A percentile compares a stretch with the other conserved stretches of the same genome.
phyloP scores from a whole-genome alignment of 2,888 invertebrate genomes.

The Lutraria lutraria region DNA sequence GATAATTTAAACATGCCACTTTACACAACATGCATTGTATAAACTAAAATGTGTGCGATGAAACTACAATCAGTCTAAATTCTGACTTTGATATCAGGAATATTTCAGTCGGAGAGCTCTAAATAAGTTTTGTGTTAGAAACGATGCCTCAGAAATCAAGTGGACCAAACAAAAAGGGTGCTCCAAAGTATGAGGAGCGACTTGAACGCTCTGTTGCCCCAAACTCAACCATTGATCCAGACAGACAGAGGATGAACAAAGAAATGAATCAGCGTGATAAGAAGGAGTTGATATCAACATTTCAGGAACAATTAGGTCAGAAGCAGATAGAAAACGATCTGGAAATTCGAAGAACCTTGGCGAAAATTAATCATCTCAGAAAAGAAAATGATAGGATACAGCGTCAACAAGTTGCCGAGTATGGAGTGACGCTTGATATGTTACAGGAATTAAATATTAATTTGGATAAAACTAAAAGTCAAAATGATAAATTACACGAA shows the following conservation, averaged over 20 bases:
- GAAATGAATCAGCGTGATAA: slow-evolving; percentile 43
- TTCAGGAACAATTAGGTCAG: slow-evolving; percentile 46
- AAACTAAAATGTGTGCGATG: no score
- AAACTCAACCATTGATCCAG: slow-evolving; percentile 46
- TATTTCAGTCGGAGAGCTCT: no score
- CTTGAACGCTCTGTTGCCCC: slow-evolving; percentile 45
- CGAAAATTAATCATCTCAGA: slow-evolving; percentile 44
- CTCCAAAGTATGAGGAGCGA: slow-evolving; percentile 20
- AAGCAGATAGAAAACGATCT: slow-evolving; percentile 52
- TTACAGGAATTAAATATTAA: slow-evolving; percentile 44
- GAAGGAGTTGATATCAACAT: slow-evolving; percentile 45
- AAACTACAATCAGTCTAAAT: no score
- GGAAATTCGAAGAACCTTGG: slow-evolving; percentile 48
- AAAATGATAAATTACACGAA: slow-evolving; percentile 54
- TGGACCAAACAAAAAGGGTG: neutral
- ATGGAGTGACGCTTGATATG: slow-evolving; percentile 60
- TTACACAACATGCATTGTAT: no score
- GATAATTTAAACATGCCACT: no score
- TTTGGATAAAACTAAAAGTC: slow-evolving; percentile 47
- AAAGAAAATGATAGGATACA: slow-evolving; percentile 59
- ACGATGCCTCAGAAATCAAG: slow-evolving; percentile 46
- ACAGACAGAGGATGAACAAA: slow-evolving; percentile 36
- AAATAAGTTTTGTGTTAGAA: neutral
- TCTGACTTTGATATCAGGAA: no score
- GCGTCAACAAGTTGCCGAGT: slow-evolving; percentile 55